These are phyloP conservation scores for Neelides folsomi DNA, from an alignment of 2,888 invertebrate genomes.

Conservation along the genomic window DNA sequence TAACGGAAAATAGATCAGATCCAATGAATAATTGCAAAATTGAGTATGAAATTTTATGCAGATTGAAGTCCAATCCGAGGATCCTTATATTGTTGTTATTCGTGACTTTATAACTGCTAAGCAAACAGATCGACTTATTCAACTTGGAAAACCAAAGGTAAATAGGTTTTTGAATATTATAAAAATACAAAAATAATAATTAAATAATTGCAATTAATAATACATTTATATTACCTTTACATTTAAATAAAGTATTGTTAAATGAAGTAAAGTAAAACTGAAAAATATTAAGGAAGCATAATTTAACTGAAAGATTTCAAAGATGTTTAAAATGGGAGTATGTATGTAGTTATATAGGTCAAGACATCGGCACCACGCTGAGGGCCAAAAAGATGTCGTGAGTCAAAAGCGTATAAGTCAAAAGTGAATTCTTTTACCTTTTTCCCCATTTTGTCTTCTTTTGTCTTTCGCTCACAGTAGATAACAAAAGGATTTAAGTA, in stretches of 20 bases:
- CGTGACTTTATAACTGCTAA: constrained; percentile 33
- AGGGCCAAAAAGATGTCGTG: constrained; percentile 33
- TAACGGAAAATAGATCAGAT: too few relatives aligned
- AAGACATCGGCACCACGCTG: constrained; percentile 30
- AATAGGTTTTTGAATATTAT: background rate
- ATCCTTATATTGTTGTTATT: constrained; percentile 34
- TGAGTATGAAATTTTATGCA: too few relatives aligned
- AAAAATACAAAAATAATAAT: background rate
- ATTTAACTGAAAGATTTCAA: too few relatives aligned
- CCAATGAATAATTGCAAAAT: too few relatives aligned
- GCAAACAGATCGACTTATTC: constrained; percentile 32
- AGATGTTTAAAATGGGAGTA: too few relatives aligned
- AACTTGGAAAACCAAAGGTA: constrained; percentile 34
- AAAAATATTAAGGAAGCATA: too few relatives aligned
- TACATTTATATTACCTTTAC: background rate
- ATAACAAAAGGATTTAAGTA: too few relatives aligned
- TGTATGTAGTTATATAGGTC: constrained; percentile 29
- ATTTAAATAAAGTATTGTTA: too few relatives aligned
- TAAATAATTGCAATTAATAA: background rate
- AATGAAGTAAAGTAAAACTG: too few relatives aligned
- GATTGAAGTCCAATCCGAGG: constrained; percentile 34
- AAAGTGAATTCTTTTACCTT: constrained; percentile 29
- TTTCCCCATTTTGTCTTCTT: constrained; percentile 2
- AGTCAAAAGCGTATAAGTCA: constrained; percentile 35
- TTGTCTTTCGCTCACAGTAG: background rate